phyloP scores from a whole-genome alignment of 1,140 invertebrate species.

The Bombus pascuorum region DNA sequence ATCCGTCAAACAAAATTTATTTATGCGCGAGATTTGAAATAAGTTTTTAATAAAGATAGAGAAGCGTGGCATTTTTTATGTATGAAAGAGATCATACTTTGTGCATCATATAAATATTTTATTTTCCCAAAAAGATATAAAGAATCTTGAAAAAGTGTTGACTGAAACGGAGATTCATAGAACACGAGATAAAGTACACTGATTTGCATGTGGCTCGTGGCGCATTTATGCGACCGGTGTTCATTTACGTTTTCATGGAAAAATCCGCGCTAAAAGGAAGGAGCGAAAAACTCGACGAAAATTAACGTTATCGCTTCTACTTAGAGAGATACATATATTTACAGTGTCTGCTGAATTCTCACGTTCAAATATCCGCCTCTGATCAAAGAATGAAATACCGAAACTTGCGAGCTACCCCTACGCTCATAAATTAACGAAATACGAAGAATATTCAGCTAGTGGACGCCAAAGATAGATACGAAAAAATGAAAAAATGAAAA shows the following conservation, averaged over 20 bases:
- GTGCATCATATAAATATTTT: background rate
- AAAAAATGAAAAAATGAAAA: background rate
- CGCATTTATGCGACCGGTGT: constrained; percentile 3
- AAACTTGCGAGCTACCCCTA: background rate
- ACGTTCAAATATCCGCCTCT: background rate
- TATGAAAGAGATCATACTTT: background rate
- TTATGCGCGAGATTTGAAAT: background rate
- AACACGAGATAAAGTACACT: background rate
- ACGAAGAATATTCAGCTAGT: background rate
- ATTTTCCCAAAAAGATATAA: background rate
- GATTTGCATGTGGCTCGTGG: background rate
- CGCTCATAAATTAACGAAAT: background rate
- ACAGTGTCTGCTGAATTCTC: background rate
- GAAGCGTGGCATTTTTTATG: background rate
- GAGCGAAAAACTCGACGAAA: background rate
- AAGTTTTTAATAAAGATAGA: background rate
- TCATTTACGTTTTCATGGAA: constrained; percentile 27
- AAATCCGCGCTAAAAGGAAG: background rate
- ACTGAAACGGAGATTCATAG: background rate
- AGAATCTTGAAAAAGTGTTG: background rate
- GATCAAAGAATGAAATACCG: background rate
- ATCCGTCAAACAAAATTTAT: background rate
- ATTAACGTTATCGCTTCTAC: background rate
- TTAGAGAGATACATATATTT: background rate
- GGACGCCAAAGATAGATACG: too few relatives aligned